Evolutionary conservation across 2,113 vertebrate species (phyloP).

Genomic region (Spizaetus ornatus): DNA sequence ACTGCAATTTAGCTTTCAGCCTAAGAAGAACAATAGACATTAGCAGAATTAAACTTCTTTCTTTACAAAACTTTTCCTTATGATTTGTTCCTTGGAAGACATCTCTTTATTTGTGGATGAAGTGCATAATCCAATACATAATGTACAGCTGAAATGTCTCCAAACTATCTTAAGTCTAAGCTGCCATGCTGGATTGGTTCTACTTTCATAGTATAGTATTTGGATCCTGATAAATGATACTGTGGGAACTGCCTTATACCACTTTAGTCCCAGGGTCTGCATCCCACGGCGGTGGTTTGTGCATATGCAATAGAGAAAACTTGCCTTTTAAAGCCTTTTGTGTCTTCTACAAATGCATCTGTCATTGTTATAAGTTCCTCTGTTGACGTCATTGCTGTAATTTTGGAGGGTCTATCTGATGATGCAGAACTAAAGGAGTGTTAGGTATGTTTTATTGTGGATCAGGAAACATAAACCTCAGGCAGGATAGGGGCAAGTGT

Average conservation of each 20-base stretch:
- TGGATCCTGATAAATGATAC: background rate
- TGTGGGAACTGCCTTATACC: background rate
- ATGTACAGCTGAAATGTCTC: background rate
- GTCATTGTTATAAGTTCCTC: background rate
- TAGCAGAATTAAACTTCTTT: background rate
- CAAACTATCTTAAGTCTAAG: background rate
- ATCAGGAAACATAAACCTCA: background rate
- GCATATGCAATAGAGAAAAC: background rate
- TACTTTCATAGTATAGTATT: background rate
- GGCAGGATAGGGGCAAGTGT: accelerated
- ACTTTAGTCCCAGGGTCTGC: background rate
- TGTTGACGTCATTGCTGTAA: background rate
- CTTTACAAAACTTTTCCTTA: background rate
- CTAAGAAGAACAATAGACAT: background rate
- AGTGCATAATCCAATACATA: background rate
- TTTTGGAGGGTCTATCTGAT: background rate
- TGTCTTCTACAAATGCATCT: background rate
- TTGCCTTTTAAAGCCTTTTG: background rate
- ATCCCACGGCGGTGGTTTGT: background rate
- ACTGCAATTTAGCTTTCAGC: background rate
- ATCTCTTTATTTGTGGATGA: background rate
- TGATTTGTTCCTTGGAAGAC: background rate
- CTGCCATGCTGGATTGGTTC: background rate
- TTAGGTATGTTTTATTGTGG: background rate
- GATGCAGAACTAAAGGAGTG: background rate